Percentiles rank a stretch among this genome's conserved stretches.
Evolutionary conservation across 2,888 invertebrate genomes (phyloP).

Genomic region (Trachelus stipa): DNA sequence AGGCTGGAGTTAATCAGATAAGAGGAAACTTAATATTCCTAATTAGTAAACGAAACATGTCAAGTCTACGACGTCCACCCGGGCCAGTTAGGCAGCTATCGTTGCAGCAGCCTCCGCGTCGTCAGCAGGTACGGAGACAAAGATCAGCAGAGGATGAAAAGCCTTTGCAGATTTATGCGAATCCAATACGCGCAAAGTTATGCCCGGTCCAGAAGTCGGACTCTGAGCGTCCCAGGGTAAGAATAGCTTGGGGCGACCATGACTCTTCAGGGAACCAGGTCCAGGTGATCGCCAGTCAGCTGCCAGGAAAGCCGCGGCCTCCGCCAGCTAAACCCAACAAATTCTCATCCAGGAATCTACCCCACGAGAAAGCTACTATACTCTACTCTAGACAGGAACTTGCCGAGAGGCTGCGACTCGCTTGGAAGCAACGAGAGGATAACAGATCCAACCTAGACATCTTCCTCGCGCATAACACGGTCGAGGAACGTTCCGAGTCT

Average conservation of each 20-base stretch:
- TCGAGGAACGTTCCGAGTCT: constrained; percentile 59
- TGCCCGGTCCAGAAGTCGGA: constrained; percentile 23
- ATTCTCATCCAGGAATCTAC: constrained; percentile 8
- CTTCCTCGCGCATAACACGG: constrained; percentile 70
- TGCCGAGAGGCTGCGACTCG: constrained; percentile 67
- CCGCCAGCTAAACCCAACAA: constrained; percentile 22
- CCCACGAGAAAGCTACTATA: constrained; percentile 51
- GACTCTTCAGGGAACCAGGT: constrained; percentile 31
- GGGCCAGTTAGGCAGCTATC: constrained; percentile 58
- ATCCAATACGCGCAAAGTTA: constrained; percentile 26
- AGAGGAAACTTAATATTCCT: not conserved
- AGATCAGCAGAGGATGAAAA: constrained; percentile 58
- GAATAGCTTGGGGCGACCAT: constrained; percentile 57
- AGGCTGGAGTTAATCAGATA: not conserved
- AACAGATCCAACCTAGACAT: constrained; percentile 73
- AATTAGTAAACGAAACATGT: constrained; percentile 9
- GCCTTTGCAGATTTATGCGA: constrained; percentile 41
- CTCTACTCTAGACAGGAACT: constrained; percentile 68
- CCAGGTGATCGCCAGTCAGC: constrained; percentile 59
- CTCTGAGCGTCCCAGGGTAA: constrained; percentile 48
- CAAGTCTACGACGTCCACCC: constrained; percentile 35
- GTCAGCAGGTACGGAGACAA: constrained; percentile 53
- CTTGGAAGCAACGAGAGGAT: constrained; percentile 68
- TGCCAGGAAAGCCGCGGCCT: constrained; percentile 47
- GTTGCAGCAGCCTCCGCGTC: constrained; percentile 52